phyloP scores from a whole-genome alignment of 2,797 vertebrate species.

The Gallinago nigripennis region DNA sequence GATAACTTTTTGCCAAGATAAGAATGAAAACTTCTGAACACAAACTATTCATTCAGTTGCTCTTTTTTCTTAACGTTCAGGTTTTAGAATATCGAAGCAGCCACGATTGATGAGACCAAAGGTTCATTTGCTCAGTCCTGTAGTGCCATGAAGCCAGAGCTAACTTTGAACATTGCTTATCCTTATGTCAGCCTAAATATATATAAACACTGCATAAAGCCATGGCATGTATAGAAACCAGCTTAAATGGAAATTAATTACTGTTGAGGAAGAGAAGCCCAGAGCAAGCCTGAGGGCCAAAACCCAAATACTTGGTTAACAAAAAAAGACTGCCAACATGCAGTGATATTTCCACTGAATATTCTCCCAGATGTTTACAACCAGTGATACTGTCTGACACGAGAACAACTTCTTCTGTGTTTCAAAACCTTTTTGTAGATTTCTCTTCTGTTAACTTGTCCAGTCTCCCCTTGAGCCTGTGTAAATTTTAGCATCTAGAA shows the following conservation, averaged over 20 bases:
- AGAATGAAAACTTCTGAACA: neutral
- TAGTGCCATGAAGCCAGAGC: neutral
- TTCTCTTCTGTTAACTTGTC: neutral
- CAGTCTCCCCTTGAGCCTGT: neutral
- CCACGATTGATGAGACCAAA: neutral
- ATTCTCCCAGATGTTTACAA: neutral
- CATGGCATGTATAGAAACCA: neutral
- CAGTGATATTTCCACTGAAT: neutral
- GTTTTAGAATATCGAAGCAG: neutral
- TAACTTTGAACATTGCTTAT: neutral
- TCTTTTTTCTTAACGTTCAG: neutral
- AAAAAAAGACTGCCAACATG: rapidly evolving
- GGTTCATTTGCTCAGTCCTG: neutral
- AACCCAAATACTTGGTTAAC: neutral
- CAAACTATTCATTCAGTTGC: neutral
- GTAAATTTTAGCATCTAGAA: neutral
- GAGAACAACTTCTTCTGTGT: neutral
- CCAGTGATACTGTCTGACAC: neutral
- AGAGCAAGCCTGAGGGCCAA: neutral
- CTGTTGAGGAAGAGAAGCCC: neutral
- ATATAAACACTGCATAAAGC: neutral
- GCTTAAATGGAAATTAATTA: neutral
- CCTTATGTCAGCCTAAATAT: neutral
- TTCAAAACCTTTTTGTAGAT: neutral
- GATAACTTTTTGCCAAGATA: neutral